A percentile compares a stretch with the other conserved stretches of the same genome.
phyloP scores from a whole-genome alignment of 2,797 vertebrate species.

The Lindbergichthys nudifrons region DNA sequence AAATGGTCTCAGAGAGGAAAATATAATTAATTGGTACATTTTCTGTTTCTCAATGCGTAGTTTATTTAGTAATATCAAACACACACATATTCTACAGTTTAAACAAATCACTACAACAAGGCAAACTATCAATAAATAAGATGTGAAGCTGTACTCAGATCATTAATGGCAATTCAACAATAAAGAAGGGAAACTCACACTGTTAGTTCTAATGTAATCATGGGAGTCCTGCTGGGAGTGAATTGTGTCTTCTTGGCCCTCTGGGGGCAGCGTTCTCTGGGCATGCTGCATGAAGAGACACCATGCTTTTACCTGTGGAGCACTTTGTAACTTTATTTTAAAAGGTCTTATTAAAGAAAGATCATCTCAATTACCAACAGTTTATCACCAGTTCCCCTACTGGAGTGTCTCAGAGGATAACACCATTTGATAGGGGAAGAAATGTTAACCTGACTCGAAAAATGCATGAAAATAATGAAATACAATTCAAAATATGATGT shows the following conservation, averaged over 20 bases:
- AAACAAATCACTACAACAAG: not conserved
- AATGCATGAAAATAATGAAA: not conserved
- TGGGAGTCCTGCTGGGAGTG: not conserved
- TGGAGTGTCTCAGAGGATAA: too few relatives aligned
- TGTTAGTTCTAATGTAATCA: not conserved
- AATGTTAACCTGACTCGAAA: not conserved
- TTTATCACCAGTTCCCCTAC: too few relatives aligned
- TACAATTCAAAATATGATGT: not conserved
- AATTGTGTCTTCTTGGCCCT: not conserved
- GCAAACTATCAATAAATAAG: not conserved
- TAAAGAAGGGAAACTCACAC: slow-evolving; percentile 1
- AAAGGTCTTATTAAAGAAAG: too few relatives aligned
- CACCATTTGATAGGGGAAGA: too few relatives aligned
- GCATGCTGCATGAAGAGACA: not conserved
- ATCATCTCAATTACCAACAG: too few relatives aligned
- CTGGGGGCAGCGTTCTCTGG: not conserved
- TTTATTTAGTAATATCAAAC: not conserved
- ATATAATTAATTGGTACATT: not conserved
- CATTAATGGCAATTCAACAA: not conserved
- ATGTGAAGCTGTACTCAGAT: not conserved
- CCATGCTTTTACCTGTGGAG: too few relatives aligned
- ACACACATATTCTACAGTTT: not conserved
- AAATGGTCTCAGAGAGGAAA: not conserved
- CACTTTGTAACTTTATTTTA: too few relatives aligned
- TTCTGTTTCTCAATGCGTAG: not conserved